Percentiles rank a stretch among this genome's conserved stretches.
phyloP scores from a whole-genome alignment of 2,113 vertebrate species.

The Okapia johnstoni region DNA sequence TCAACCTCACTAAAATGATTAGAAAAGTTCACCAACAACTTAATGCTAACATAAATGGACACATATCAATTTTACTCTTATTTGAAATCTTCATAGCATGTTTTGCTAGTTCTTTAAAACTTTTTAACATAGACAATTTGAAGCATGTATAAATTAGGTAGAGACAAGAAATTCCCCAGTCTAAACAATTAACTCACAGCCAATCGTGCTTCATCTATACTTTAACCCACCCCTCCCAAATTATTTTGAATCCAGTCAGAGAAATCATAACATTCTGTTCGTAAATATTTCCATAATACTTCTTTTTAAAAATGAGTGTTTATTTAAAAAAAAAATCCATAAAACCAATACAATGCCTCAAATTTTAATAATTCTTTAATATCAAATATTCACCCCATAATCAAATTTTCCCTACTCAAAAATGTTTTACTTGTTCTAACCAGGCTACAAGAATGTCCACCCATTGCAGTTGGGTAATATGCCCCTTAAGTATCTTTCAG shows the following conservation, averaged over 20 bases:
- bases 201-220: background rate
- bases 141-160: background rate
- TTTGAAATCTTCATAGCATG: background rate
- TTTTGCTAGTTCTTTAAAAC: background rate
- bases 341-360: background rate
- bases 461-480: background rate
- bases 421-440: background rate
- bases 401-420: background rate
- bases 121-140: background rate
- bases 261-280: background rate
- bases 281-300: background rate
- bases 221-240: background rate
- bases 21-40: background rate
- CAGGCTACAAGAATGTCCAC: background rate
- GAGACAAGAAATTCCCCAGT: background rate
- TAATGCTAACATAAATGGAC: background rate
- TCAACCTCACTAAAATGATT: background rate
- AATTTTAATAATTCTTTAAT: background rate
- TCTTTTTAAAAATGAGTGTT: background rate
- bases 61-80: background rate
- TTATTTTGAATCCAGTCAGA: background rate
- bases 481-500: background rate
- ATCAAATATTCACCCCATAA: background rate
- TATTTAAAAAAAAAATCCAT: background rate
- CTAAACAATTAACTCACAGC: background rate